phyloP scores from a whole-genome alignment of 2,888 invertebrate genomes.

The Parascotia fuliginaria region DNA sequence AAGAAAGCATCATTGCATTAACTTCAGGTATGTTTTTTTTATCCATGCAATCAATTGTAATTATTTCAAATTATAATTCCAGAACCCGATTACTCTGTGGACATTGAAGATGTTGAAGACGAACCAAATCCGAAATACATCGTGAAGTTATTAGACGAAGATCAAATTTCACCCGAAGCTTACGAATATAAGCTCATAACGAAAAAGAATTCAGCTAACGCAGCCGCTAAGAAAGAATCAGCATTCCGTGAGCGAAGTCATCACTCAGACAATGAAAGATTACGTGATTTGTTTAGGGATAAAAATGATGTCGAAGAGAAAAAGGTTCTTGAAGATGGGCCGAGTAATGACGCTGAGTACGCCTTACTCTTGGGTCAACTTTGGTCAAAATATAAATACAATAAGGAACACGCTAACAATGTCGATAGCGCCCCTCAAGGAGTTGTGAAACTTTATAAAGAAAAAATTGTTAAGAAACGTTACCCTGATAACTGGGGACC shows the following conservation, averaged over 20 bases:
- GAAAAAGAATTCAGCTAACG: conserved; percentile 71
- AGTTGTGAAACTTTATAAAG: conserved; percentile 77
- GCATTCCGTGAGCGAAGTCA: conserved; percentile 78
- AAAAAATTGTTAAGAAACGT: conserved; percentile 78
- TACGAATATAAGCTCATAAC: conserved; percentile 85
- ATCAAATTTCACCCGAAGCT: conserved; percentile 77
- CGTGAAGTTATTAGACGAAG: conserved; percentile 69
- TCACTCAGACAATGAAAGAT: conserved; percentile 71
- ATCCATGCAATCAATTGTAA: no score
- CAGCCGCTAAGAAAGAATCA: conserved; percentile 64
- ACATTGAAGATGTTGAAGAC: conserved; percentile 69
- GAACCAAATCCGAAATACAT: conserved; percentile 68
- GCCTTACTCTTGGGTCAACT: conserved; percentile 82
- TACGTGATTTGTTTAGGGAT: conserved; percentile 73
- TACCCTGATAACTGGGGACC: conserved; percentile 81
- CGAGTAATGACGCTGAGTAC: conserved; percentile 82
- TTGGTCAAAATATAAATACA: conserved; percentile 85
- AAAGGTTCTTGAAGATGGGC: conserved; percentile 57
- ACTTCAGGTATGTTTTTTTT: no score
- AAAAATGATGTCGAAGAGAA: conserved; percentile 65
- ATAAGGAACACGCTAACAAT: conserved; percentile 66
- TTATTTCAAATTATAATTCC: conserved; percentile 44
- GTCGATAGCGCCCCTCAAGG: conserved; percentile 70
- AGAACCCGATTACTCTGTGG: conserved; percentile 73
- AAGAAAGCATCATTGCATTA: no score